A percentile compares a stretch with the other conserved stretches of the same genome.
These are phyloP conservation scores for Heliconius cydno DNA, from an alignment of 2,888 invertebrate species.

Conservation along the genomic window DNA sequence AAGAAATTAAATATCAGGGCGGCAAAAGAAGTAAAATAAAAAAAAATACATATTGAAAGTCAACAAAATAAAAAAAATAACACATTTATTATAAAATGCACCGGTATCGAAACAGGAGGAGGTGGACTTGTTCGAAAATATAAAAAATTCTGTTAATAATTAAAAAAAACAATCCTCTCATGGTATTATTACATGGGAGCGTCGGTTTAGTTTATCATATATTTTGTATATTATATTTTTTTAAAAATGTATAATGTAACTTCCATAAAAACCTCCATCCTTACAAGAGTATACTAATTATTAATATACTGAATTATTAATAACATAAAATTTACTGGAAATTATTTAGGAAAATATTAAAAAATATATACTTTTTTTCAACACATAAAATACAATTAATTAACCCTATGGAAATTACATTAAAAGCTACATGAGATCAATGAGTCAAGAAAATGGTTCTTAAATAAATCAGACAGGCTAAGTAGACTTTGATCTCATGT, in stretches of 20 bases:
- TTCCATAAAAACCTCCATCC: slow-evolving; percentile 67
- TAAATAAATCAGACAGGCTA: slow-evolving; percentile 17
- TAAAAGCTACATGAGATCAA: slow-evolving; percentile 38
- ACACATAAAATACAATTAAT: slow-evolving; percentile 7
- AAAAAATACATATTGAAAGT: slow-evolving; percentile 47
- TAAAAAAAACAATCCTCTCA: slow-evolving; percentile 70
- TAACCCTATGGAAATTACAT: slow-evolving; percentile 45
- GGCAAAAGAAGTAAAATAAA: slow-evolving; percentile 63
- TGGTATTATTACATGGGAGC: slow-evolving; percentile 60
- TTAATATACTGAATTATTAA: background rate
- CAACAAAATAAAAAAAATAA: slow-evolving; percentile 58
- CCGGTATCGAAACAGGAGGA: slow-evolving; percentile 79
- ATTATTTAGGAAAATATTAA: background rate
- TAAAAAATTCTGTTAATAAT: slow-evolving; percentile 52
- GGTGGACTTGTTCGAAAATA: slow-evolving; percentile 69
- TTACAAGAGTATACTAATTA: background rate
- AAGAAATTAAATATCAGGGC: slow-evolving; percentile 69
- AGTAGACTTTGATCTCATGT: slow-evolving; percentile 27
- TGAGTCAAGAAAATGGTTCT: background rate
- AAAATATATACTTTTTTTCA: background rate
- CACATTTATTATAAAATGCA: slow-evolving; percentile 13
- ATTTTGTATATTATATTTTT: background rate
- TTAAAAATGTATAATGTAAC: slow-evolving; percentile 60
- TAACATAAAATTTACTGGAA: background rate
- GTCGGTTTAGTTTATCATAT: slow-evolving; percentile 23